Percentiles rank a stretch among this genome's conserved stretches.
Conservation (phyloP, 2,113 vertebrate genomes). For the Felis catus region F.catus_Fca126_mat1.0 CM031414.1:591501-592000, state of each 20-base stretch:
- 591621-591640: background rate
- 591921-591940: background rate
- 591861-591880: background rate
- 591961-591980: too few species aligned
- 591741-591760: background rate
- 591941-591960: too few species aligned
- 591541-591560: background rate
- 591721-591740: background rate
- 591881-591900: background rate
- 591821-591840: background rate
- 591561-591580: background rate
- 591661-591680: background rate
- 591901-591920: background rate
- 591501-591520: background rate
- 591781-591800: background rate
- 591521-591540: fast-evolving
- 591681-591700: background rate
- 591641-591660: background rate
- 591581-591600: background rate
- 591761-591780: background rate
- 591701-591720: background rate
- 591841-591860: background rate
- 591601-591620: background rate
- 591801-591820: background rate
- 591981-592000: background rate